Percentiles rank a stretch among this genome's conserved stretches.
These are phyloP conservation scores for Aphelocoma californica DNA, from an alignment of 2,797 vertebrate genomes.

Conservation along the genomic window DNA sequence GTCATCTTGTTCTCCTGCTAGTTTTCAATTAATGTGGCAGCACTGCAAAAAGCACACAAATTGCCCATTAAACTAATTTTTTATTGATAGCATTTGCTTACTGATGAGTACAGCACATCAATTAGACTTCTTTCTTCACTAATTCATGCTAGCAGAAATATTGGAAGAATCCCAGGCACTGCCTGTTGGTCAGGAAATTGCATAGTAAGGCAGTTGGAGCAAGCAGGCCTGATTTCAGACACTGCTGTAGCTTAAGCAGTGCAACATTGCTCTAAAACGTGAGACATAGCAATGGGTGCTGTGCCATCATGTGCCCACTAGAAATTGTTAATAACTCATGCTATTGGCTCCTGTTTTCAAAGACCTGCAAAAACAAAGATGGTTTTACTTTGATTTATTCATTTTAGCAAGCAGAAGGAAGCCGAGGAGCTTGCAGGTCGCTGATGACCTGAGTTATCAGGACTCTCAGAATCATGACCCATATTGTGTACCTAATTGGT, in stretches of 20 bases:
- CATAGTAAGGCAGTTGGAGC: neutral
- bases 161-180: neutral
- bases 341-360: neutral
- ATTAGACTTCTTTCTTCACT: neutral
- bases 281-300: neutral
- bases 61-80: neutral
- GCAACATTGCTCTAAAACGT: neutral
- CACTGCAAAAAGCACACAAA: neutral
- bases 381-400: neutral
- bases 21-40: neutral
- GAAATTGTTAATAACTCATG: neutral
- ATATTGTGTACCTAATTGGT: neutral
- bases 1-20: neutral
- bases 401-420: neutral
- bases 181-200: neutral
- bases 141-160: neutral
- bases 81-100: neutral
- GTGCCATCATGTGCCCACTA: neutral
- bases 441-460: neutral
- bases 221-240: neutral
- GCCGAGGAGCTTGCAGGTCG: neutral
- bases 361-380: neutral
- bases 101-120: neutral
- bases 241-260: neutral
- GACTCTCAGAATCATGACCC: neutral